These are phyloP conservation scores for Glaucopsyche alexis DNA, from an alignment of 2,888 invertebrate genomes.

Conservation along the genomic window DNA sequence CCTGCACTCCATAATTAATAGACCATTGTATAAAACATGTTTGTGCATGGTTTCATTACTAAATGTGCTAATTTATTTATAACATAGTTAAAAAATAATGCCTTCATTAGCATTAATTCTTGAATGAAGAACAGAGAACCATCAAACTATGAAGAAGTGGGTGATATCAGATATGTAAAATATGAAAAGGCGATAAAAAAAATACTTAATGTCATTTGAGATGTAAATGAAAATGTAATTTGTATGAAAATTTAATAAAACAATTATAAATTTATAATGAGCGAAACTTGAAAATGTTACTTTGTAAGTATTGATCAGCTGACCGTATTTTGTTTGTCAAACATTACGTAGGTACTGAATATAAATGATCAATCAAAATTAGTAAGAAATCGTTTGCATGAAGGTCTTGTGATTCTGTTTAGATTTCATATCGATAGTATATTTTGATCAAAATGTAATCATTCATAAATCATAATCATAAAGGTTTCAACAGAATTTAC, in stretches of 20 bases:
- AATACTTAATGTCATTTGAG: neutral
- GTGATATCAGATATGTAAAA: neutral
- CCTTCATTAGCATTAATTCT: neutral
- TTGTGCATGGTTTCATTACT: slow-evolving; percentile 11
- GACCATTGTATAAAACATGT: slow-evolving; percentile 25
- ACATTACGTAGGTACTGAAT: too few relatives aligned
- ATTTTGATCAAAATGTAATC: too few relatives aligned
- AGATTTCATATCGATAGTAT: too few relatives aligned
- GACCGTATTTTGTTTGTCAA: neutral
- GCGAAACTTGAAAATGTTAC: neutral
- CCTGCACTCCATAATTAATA: slow-evolving; percentile 25
- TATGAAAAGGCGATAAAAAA: neutral
- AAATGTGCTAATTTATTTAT: slow-evolving; percentile 5
- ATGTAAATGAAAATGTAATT: neutral
- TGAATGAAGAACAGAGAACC: neutral
- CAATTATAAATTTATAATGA: neutral
- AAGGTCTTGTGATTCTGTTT: too few relatives aligned
- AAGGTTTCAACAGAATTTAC: too few relatives aligned
- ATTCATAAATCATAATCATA: too few relatives aligned
- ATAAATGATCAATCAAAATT: too few relatives aligned
- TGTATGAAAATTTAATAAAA: neutral
- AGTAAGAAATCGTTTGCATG: too few relatives aligned
- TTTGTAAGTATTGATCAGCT: neutral
- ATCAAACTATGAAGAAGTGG: neutral
- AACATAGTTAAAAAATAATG: slow-evolving; percentile 1